These are phyloP conservation scores for Hybos culiciformis DNA, from an alignment of 2,888 invertebrate genomes.

Conservation along the genomic window DNA sequence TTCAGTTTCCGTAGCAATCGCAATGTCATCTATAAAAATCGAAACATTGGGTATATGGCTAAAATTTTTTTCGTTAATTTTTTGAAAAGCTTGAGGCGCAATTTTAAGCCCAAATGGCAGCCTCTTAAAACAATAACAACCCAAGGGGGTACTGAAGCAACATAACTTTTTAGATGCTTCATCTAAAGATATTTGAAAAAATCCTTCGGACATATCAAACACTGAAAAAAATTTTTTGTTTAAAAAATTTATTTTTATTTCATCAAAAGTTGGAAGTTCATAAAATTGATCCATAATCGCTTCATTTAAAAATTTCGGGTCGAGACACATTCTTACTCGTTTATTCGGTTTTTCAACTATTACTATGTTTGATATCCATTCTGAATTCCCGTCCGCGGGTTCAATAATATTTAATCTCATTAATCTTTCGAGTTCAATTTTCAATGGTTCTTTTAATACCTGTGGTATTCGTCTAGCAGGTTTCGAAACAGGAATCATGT, in stretches of 20 bases:
- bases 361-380: slow-evolving; percentile 9
- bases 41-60: slow-evolving; percentile 17
- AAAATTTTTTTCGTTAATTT: slow-evolving; percentile 15
- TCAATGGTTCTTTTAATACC: too few relatives aligned
- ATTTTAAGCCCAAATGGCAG: slow-evolving; percentile 13
- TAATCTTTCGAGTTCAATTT: not conserved
- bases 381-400: not conserved
- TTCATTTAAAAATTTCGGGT: slow-evolving; percentile 6
- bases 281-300: slow-evolving; percentile 2
- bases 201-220: not conserved
- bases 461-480: too few relatives aligned
- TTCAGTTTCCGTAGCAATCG: slow-evolving; percentile 8
- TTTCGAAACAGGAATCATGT: too few relatives aligned
- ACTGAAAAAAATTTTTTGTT: not conserved
- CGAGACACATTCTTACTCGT: slow-evolving; percentile 3
- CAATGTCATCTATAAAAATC: slow-evolving; percentile 24
- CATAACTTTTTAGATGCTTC: not conserved
- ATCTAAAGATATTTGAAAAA: not conserved
- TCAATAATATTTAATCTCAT: not conserved
- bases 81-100: slow-evolving; percentile 19
- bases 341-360: slow-evolving; percentile 8
- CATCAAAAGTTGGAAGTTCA: slow-evolving; percentile 4
- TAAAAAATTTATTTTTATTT: slow-evolving; percentile 4
- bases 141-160: not conserved
- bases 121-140: not conserved